Evolutionary conservation across 2,113 vertebrate species (phyloP).

Genomic region (Stigmatopora nigra): DNA sequence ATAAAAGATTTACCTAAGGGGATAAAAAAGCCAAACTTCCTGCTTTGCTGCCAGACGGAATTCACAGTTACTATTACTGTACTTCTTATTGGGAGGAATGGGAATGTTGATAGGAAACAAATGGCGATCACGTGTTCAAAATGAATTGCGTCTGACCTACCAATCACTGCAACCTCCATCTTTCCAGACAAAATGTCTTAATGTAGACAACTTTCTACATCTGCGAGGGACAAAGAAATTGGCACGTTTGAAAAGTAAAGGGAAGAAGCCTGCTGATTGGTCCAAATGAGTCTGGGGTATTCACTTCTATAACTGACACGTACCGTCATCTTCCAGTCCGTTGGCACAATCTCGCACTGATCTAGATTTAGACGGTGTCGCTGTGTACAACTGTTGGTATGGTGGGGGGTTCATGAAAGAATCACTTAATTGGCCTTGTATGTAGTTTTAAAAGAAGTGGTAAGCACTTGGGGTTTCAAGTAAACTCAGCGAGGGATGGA

Average conservation of each 20-base stretch:
- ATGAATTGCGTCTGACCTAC: background rate
- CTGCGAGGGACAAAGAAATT: too few relatives aligned
- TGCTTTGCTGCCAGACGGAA: slow-evolving; percentile 2
- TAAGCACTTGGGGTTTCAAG: slow-evolving; percentile 15
- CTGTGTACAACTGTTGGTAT: too few relatives aligned
- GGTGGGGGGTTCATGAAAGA: too few relatives aligned
- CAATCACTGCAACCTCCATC: background rate
- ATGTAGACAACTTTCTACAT: too few relatives aligned
- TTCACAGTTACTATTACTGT: background rate
- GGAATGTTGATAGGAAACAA: background rate
- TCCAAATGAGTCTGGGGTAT: too few relatives aligned
- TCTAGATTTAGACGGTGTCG: too few relatives aligned
- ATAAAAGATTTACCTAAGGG: slow-evolving; percentile 27
- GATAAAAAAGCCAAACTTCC: slow-evolving; percentile 18
- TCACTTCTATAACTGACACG: too few relatives aligned
- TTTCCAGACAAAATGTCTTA: background rate
- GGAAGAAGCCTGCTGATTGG: too few relatives aligned
- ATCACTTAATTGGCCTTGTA: too few relatives aligned
- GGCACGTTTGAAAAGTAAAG: too few relatives aligned
- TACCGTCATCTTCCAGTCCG: too few relatives aligned
- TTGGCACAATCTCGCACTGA: too few relatives aligned
- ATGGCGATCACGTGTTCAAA: background rate
- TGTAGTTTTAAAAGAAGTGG: background rate
- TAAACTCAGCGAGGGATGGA: slow-evolving; percentile 35
- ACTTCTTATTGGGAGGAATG: background rate